Evolutionary conservation across 1,140 invertebrate genomes (phyloP).

Genomic region (Lordiphosa stackelbergi): DNA sequence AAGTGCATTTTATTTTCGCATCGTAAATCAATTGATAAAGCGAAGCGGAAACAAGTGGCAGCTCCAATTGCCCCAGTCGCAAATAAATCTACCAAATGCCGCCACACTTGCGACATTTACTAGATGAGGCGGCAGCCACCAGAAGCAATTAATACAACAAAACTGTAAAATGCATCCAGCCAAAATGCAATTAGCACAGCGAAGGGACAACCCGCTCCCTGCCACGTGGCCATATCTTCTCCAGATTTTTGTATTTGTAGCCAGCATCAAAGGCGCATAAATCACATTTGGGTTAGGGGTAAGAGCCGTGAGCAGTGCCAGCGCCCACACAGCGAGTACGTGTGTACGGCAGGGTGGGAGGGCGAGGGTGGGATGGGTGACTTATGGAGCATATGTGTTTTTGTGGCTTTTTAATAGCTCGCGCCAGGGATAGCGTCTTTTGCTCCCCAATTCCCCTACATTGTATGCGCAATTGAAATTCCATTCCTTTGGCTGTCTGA

Average conservation of each 20-base stretch:
- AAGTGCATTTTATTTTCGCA: slow-evolving; percentile 42
- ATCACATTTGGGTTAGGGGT: slow-evolving; percentile 31
- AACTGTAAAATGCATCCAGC: slow-evolving; percentile 62
- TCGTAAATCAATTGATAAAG: slow-evolving; percentile 76
- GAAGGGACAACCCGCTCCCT: slow-evolving; percentile 31
- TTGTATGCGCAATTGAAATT: slow-evolving; percentile 72
- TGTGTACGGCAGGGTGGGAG: background rate
- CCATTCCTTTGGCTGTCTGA: slow-evolving; percentile 46
- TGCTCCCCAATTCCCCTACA: slow-evolving; percentile 31
- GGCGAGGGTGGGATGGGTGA: slow-evolving; percentile 25
- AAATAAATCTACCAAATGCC: slow-evolving; percentile 61
- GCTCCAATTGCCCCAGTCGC: slow-evolving; percentile 56
- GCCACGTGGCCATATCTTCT: slow-evolving; percentile 13
- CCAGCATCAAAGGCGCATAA: slow-evolving; percentile 60
- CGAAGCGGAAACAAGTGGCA: slow-evolving; percentile 75
- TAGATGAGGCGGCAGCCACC: slow-evolving; percentile 17
- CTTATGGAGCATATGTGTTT: slow-evolving; percentile 60
- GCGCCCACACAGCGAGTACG: slow-evolving; percentile 48
- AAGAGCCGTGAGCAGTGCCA: background rate
- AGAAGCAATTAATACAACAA: slow-evolving; percentile 68
- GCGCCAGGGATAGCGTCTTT: slow-evolving; percentile 36
- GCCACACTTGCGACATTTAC: slow-evolving; percentile 42
- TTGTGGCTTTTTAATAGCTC: slow-evolving; percentile 72
- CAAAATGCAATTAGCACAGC: slow-evolving; percentile 63
- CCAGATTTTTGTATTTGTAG: slow-evolving; percentile 44